These are phyloP conservation scores for Danionella dracula DNA, from an alignment of 2,797 vertebrate species.

Conservation along the genomic window DNA sequence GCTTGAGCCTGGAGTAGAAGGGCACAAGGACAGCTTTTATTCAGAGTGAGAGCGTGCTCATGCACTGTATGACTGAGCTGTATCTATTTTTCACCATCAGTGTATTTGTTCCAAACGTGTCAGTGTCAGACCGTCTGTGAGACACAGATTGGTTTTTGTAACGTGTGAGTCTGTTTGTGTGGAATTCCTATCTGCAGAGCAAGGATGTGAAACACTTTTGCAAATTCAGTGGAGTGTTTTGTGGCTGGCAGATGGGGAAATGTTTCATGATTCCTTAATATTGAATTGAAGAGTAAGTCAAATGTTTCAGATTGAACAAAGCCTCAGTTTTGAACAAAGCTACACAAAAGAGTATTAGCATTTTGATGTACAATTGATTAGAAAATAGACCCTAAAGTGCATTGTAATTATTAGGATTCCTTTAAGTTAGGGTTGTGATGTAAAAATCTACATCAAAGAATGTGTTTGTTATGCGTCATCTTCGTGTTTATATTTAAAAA, in stretches of 20 bases:
- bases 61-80: slow-evolving; percentile 34
- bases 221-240: slow-evolving; percentile 1
- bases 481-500: too few species aligned
- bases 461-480: too few species aligned
- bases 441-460: too few species aligned
- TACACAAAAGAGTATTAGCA: too few species aligned
- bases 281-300: slow-evolving; percentile 33
- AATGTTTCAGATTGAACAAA: slow-evolving; percentile 41
- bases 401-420: too few species aligned
- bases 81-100: slow-evolving; percentile 47
- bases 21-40: slow-evolving; percentile 3
- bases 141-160: slow-evolving; percentile 45
- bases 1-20: slow-evolving; percentile 18
- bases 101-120: slow-evolving; percentile 45
- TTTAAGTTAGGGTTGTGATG: too few species aligned
- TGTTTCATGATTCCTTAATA: background rate
- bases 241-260: slow-evolving; percentile 47
- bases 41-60: background rate
- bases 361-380: too few species aligned
- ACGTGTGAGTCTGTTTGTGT: slow-evolving; percentile 27
- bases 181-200: background rate
- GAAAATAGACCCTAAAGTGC: too few species aligned
- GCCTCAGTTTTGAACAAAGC: slow-evolving; percentile 50
- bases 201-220: slow-evolving; percentile 1
- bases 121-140: slow-evolving; percentile 28